phyloP scores from a whole-genome alignment of 2,113 vertebrate species.

The Reinhardtius hippoglossoides region DNA sequence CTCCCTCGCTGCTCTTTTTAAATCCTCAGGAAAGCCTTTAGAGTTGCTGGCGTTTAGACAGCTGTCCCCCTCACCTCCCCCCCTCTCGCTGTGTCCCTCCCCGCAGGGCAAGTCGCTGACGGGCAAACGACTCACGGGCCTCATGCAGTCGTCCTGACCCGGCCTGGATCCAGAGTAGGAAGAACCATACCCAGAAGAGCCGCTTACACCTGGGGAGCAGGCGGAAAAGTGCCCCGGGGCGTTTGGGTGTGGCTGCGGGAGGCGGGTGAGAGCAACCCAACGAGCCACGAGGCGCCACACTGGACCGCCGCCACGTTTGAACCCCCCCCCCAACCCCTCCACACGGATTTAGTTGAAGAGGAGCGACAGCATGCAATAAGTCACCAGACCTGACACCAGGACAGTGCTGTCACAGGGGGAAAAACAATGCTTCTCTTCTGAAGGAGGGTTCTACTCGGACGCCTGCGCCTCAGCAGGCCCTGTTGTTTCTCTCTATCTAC shows the following conservation, averaged over 20 bases:
- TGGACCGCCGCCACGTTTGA: constrained; percentile 32
- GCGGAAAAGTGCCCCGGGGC: constrained; percentile 36
- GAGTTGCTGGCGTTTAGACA: background rate
- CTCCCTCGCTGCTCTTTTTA: background rate
- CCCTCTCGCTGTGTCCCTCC: constrained; percentile 29
- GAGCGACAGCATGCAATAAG: constrained; percentile 83
- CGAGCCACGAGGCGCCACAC: constrained; percentile 13
- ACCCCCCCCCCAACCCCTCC: background rate
- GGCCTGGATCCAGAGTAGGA: constrained; percentile 54
- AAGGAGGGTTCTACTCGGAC: constrained; percentile 42
- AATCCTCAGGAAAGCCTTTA: constrained; percentile 32
- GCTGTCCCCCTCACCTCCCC: background rate
- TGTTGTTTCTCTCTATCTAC: constrained; percentile 39
- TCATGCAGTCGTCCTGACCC: constrained; percentile 99
- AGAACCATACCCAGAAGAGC: constrained; percentile 46
- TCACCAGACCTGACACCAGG: constrained; percentile 69
- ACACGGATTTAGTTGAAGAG: constrained; percentile 48
- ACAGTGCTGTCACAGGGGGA: constrained; percentile 61
- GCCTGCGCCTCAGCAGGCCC: constrained; percentile 18
- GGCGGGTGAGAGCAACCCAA: constrained; percentile 21
- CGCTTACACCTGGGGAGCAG: constrained; percentile 38
- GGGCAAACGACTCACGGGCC: constrained; percentile 95
- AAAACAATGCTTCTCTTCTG: constrained; percentile 41
- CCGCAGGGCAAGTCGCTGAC: constrained; percentile 96
- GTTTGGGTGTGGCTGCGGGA: constrained; percentile 39